Evolutionary conservation across 53 echinoderm and acorn worm species (phyloP), one percentile per base, ranked within the genome.

Genomic region (Antedon mediterranea): DNA sequence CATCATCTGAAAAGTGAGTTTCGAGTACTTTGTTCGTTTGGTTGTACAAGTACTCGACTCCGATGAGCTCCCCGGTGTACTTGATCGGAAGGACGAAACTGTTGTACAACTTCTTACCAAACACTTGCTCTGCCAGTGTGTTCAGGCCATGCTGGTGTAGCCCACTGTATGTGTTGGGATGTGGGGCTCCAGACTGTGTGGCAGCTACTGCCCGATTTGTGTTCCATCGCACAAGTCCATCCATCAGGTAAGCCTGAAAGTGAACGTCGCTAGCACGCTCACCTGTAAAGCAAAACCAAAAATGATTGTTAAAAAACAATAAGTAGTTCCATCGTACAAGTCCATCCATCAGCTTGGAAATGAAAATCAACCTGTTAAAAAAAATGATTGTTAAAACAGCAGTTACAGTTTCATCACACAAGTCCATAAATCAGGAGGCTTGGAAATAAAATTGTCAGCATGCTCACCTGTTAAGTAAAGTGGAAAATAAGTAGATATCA

Each of bases 161-260:
- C 6, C 43, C 43, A 42, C 76, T 77, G 81, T 81, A 81, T 4
- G 76, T 71, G 4, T 72, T 32, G 13, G 34, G 72, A 11, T 77
- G 43, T 0, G 32, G 27, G 20, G 30, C 13, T 32, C 76, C 72
- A 0, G 76, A 41, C 11, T 32, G 28, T 20, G 70, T 13, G 28
- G 43, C 43, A 34, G 44, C 71, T 32, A 32, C 31, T 33, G 89
- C 81, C 30, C 84, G 81, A 34, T 85, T 81, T 20, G 34, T 76
- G 43, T 87, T 93, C 93, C 89, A 85, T 6, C 87, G 43, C 29
- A 43, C 79, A 15, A 89, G 77, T 6, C 87, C 89, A 5, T 85
- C 87, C 43, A 89, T 31, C 6, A 89, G 81, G 43, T 93, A 83
- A 29, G 93, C 89, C 34, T 93, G 87, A 71, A 83, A 93, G 44